Evolutionary conservation across 1,140 invertebrate genomes (phyloP).

Genomic region (Ctenoplectra terminalis): DNA sequence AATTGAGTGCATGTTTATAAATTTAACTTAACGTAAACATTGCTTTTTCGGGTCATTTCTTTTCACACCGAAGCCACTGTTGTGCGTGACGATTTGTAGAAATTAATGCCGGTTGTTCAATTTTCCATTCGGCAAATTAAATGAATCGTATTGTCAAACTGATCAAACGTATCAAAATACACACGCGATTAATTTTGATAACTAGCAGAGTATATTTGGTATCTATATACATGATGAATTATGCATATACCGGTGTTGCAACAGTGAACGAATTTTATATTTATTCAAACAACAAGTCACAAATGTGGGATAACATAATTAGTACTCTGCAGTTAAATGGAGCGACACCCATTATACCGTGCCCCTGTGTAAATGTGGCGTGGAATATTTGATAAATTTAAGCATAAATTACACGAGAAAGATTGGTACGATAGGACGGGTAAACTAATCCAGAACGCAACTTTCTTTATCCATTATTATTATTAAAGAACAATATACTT

Average conservation of each 20-base stretch:
- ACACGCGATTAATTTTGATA: slow-evolving; percentile 4
- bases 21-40: too few species aligned
- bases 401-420: neutral
- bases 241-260: neutral
- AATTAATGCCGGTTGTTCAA: neutral
- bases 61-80: neutral
- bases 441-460: neutral
- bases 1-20: too few species aligned
- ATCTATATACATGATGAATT: neutral
- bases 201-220: neutral
- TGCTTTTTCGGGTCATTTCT: neutral
- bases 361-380: neutral
- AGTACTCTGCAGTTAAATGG: neutral
- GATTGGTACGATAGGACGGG: neutral
- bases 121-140: neutral
- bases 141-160: neutral
- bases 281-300: neutral
- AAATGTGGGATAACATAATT: slow-evolving; percentile 17
- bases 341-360: neutral
- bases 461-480: too few species aligned
- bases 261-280: slow-evolving; percentile 7
- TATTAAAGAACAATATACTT: too few species aligned
- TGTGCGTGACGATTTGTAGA: neutral
- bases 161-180: slow-evolving; percentile 14
- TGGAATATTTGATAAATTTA: neutral